Conservation (phyloP, 2,888 invertebrate species). For the Melanostoma mellinum region DNA sequence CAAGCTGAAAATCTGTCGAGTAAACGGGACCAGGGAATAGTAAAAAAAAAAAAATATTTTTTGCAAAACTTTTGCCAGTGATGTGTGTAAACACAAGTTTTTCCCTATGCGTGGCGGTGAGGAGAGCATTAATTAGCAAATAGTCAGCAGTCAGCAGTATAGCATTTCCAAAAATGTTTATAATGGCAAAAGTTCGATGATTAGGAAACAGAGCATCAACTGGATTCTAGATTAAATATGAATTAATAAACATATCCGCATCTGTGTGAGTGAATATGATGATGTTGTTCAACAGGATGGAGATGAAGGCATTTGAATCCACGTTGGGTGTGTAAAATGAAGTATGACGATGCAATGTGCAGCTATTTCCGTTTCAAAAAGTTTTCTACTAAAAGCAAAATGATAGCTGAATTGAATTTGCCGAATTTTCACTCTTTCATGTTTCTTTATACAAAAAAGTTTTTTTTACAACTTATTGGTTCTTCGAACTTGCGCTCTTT, state of each 20-base stretch:
- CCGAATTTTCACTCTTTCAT: too few relatives aligned
- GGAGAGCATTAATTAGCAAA: slow-evolving; percentile 64
- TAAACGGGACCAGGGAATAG: not conserved
- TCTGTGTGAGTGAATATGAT: slow-evolving; percentile 9
- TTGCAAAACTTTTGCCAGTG: slow-evolving; percentile 51
- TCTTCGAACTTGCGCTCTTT: too few relatives aligned
- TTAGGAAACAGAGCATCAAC: slow-evolving; percentile 5
- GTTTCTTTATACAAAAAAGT: too few relatives aligned
- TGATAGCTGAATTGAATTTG: too few relatives aligned
- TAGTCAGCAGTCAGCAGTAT: slow-evolving; percentile 66
- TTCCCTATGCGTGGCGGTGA: not conserved
- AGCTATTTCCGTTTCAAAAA: too few relatives aligned
- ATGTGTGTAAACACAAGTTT: slow-evolving; percentile 62
- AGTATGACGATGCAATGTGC: too few relatives aligned
- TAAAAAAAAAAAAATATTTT: slow-evolving; percentile 19
- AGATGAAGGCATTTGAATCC: too few relatives aligned
- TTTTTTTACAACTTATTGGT: too few relatives aligned
- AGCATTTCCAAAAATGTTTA: slow-evolving; percentile 48
- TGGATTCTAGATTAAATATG: slow-evolving; percentile 53
- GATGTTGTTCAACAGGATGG: too few relatives aligned
- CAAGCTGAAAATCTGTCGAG: slow-evolving; percentile 54
- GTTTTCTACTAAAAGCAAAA: too few relatives aligned
- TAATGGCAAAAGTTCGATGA: slow-evolving; percentile 51
- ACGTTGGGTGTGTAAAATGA: too few relatives aligned
- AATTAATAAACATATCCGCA: slow-evolving; percentile 49